A percentile compares a stretch with the other conserved stretches of the same genome.
Evolutionary conservation across 2,888 invertebrate genomes (phyloP).

Genomic region (Synanthedon myopaeformis): DNA sequence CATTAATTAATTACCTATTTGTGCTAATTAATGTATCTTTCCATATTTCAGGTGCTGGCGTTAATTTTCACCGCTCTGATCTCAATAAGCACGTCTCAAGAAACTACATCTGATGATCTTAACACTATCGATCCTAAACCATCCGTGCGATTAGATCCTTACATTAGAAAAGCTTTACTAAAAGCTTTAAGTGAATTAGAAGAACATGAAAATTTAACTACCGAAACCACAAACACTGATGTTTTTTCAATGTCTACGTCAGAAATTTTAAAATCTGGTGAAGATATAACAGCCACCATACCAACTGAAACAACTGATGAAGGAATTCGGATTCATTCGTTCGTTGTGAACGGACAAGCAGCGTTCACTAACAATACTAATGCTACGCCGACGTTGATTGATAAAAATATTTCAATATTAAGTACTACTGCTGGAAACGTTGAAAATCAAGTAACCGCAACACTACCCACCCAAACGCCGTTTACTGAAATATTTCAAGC

Average conservation of each 20-base stretch:
- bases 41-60: constrained; percentile 39
- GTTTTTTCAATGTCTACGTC: constrained; percentile 34
- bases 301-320: constrained; percentile 28
- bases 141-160: constrained; percentile 77
- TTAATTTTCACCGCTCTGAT: constrained; percentile 32
- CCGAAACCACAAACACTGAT: constrained; percentile 46
- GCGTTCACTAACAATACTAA: constrained; percentile 45
- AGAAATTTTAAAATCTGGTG: constrained; percentile 39
- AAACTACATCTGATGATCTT: constrained; percentile 42
- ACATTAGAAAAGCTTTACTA: constrained; percentile 79
- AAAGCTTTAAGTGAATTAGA: constrained; percentile 83
- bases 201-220: constrained; percentile 62
- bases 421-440: constrained; percentile 59
- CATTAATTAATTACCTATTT: not conserved
- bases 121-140: constrained; percentile 60
- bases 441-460: constrained; percentile 51
- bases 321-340: constrained; percentile 70
- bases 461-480: constrained; percentile 46
- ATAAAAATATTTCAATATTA: constrained; percentile 51
- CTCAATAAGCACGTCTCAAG: constrained; percentile 32
- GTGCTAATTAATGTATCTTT: not conserved
- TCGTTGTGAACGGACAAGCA: constrained; percentile 60
- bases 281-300: constrained; percentile 38
- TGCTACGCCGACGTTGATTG: constrained; percentile 37
- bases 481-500: constrained; percentile 55